Percentiles rank a stretch among this genome's conserved stretches.
Evolutionary conservation across 1,140 invertebrate genomes (phyloP).

Genomic region (Euura saliciscinereae): DNA sequence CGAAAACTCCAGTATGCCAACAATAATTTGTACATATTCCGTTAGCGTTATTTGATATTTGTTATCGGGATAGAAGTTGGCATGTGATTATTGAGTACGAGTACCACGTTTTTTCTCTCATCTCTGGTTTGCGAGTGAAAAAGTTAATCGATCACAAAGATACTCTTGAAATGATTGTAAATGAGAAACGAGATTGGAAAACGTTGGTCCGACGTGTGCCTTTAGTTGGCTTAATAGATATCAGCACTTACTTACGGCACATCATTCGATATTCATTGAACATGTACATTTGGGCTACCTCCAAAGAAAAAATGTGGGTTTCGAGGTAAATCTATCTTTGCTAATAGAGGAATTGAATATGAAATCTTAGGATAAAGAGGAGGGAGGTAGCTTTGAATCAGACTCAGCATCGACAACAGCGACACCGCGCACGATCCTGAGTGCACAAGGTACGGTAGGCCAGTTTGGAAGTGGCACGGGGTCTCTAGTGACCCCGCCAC

Average conservation of each 20-base stretch:
- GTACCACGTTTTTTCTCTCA: neutral
- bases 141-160: neutral
- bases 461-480: constrained; percentile 45
- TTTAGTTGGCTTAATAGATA: constrained; percentile 5
- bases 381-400: constrained; percentile 72
- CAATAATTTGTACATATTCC: neutral
- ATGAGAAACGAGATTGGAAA: neutral
- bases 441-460: constrained; percentile 60
- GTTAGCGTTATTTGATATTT: too few relatives aligned
- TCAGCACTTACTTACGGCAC: constrained; percentile 1
- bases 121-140: neutral
- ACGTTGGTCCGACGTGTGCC: neutral
- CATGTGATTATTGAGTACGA: neutral
- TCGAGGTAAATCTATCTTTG: constrained; percentile 22
- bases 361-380: constrained; percentile 65
- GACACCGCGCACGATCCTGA: constrained; percentile 71
- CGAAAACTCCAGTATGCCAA: neutral
- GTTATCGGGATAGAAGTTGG: neutral
- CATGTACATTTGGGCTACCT: constrained; percentile 7
- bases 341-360: constrained; percentile 4
- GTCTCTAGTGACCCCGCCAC: constrained; percentile 45
- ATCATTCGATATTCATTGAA: neutral
- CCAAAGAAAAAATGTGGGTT: constrained; percentile 37
- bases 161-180: neutral
- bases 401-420: constrained; percentile 75